Evolutionary conservation across 1,140 invertebrate genomes (phyloP), one percentile per base, ranked within the genome.

Genomic region (Bactericera cockerelli): DNA sequence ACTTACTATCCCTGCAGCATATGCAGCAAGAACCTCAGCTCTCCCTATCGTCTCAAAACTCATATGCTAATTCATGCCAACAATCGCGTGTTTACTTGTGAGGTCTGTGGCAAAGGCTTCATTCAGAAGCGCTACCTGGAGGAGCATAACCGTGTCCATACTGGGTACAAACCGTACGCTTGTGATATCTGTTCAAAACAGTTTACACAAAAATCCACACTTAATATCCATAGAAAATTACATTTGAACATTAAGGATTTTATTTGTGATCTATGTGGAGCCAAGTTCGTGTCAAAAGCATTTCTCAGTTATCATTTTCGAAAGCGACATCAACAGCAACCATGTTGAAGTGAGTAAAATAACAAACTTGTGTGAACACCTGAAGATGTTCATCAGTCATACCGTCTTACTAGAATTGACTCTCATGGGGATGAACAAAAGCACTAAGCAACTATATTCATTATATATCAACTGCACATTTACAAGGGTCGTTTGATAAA

Each of bases 131-230:
- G 83, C 63, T 85, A 75, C 79, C 67, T 85, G 74, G 77, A 75
- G 28, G 72, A 79, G 49, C 80, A 82, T 67, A 75, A 80, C 65
- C 73, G 80, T 25, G 76, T 80, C 14, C 80, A 82, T 69, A 80
- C 78, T 1, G 80, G 80, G 0, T 79, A 82, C 65, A 78, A 80
- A 67, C 81, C 81, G 19, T 81, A 79, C 66, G 75, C 76, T 39
- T 84, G 83, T 67, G 75, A 75, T 0, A 68, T 70, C 2, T 80
- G 78, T 62, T 74, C 73, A 1, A 74, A 75, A 61, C 68, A 67
- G 39, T 79, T 78, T 61, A 75, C 73, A 1, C 75, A 76, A 62
- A 66, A 70, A n/a, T 75, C 72, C 8, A 74, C 73, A 0, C 64
- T 76, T 19, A 75, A 73, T 1, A 75, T 76, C 24, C 76, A 77